phyloP scores from a whole-genome alignment of 2,113 vertebrate species.

The Suncus etruscus region DNA sequence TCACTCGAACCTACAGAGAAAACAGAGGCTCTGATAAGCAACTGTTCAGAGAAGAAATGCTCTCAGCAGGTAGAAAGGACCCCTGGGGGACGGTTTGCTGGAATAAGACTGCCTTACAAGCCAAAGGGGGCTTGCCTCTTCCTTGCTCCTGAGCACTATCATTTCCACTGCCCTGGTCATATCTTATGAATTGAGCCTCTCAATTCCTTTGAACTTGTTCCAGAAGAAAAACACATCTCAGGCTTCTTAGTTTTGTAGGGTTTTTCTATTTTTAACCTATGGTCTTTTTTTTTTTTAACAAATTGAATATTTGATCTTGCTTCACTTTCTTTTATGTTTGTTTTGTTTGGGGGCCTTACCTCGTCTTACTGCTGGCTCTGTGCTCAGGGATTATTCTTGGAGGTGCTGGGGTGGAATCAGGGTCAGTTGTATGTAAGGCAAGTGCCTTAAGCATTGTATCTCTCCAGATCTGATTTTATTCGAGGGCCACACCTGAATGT shows the following conservation, averaged over 20 bases:
- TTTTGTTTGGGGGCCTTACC: too few relatives aligned
- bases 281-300: neutral
- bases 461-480: too few relatives aligned
- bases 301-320: neutral
- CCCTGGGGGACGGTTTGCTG: neutral
- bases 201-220: neutral
- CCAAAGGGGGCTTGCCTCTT: too few relatives aligned
- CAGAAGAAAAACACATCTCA: neutral
- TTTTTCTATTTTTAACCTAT: neutral
- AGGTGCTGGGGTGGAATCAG: too few relatives aligned
- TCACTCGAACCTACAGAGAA: constrained; percentile 78
- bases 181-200: neutral
- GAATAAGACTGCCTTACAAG: neutral
- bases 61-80: too few relatives aligned
- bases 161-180: neutral
- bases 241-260: neutral
- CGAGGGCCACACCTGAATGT: too few relatives aligned
- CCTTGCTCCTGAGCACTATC: neutral
- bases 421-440: too few relatives aligned
- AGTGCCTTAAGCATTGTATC: too few relatives aligned
- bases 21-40: neutral
- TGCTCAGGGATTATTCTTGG: too few relatives aligned
- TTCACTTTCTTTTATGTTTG: too few relatives aligned
- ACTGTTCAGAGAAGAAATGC: neutral
- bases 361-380: too few relatives aligned